These are phyloP conservation scores for Oryctes rhinoceros DNA, from an alignment of 1,140 invertebrate species.

Conservation along the genomic window DNA sequence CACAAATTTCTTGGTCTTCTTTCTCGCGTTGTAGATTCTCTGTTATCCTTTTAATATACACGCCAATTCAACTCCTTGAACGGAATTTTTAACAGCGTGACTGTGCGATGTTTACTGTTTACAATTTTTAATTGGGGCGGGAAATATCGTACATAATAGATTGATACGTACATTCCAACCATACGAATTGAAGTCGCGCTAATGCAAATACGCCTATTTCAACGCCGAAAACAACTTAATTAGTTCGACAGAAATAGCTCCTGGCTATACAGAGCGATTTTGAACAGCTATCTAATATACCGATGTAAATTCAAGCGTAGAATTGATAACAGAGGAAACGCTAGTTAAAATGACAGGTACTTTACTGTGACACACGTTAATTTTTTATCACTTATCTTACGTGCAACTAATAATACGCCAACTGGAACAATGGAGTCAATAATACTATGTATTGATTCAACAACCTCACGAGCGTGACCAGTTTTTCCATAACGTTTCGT, in stretches of 20 bases:
- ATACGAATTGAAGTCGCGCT: neutral
- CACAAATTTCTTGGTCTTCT: too few relatives aligned
- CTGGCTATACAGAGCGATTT: neutral
- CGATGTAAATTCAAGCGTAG: neutral
- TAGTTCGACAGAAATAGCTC: conserved; percentile 1
- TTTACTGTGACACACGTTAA: too few relatives aligned
- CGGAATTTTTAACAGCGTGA: neutral
- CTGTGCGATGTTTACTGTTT: neutral
- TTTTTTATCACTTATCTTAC: too few relatives aligned
- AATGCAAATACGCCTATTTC: conserved; percentile 2
- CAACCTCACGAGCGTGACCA: too few relatives aligned
- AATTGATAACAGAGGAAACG: neutral
- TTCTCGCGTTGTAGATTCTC: neutral
- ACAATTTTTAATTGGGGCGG: neutral
- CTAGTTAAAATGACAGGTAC: neutral
- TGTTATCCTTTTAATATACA: neutral
- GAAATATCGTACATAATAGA: neutral
- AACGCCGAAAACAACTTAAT: neutral
- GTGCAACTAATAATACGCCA: too few relatives aligned
- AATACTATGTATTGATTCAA: too few relatives aligned
- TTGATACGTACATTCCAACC: neutral
- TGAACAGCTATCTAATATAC: neutral
- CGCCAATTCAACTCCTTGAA: neutral
- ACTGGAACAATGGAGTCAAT: too few relatives aligned
- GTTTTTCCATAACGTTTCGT: too few relatives aligned